These are phyloP conservation scores for Polyploca ridens DNA, from an alignment of 2,888 invertebrate species.

Conservation along the genomic window DNA sequence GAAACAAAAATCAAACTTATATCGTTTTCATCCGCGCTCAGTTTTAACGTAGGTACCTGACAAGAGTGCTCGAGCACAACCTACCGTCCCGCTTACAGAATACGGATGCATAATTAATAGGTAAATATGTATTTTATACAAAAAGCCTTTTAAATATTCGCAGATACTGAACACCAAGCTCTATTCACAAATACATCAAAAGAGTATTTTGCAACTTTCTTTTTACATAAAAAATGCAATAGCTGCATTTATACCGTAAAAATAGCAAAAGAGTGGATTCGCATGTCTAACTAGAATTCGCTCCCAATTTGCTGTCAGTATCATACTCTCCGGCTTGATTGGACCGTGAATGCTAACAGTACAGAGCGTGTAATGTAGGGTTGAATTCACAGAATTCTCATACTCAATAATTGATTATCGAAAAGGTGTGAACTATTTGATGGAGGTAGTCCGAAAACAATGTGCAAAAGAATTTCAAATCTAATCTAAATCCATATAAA, in stretches of 20 bases:
- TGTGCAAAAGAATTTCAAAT: background rate
- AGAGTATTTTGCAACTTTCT: background rate
- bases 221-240: constrained; percentile 3
- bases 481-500: background rate
- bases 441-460: background rate
- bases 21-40: too few species aligned
- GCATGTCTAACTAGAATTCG: constrained; percentile 24
- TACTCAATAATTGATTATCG: constrained; percentile 19
- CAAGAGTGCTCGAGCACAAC: too few species aligned
- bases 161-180: background rate
- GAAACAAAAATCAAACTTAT: too few species aligned
- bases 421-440: constrained; percentile 12
- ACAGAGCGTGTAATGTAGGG: constrained; percentile 35
- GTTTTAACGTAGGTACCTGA: too few species aligned
- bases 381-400: constrained; percentile 36
- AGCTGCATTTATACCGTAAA: constrained; percentile 18
- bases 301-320: constrained; percentile 45
- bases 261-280: constrained; percentile 17
- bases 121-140: background rate
- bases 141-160: background rate
- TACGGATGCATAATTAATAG: too few species aligned
- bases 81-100: too few species aligned
- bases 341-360: constrained; percentile 62
- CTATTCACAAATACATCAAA: constrained; percentile 9
- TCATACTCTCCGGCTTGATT: constrained; percentile 54